Percentiles rank a stretch among this genome's conserved stretches.
These are phyloP conservation scores for Gnathonemus echidnorhynchus DNA, from an alignment of 2,113 vertebrate genomes.

Conservation along the genomic window DNA sequence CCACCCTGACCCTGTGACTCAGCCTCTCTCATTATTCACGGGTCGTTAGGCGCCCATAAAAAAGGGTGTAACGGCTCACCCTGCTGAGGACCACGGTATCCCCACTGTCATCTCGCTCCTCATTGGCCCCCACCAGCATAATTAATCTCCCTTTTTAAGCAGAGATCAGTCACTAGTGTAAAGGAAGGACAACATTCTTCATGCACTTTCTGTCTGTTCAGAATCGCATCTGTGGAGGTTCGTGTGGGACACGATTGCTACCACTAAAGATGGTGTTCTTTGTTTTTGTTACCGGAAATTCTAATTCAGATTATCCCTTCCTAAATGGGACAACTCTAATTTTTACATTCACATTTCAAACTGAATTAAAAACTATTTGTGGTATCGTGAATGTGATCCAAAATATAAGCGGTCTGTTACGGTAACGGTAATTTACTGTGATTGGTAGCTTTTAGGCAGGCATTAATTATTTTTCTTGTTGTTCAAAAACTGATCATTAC, in stretches of 20 bases:
- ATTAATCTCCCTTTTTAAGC: slow-evolving; percentile 6
- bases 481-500: neutral
- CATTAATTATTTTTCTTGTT: neutral
- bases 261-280: neutral
- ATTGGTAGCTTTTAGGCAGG: neutral
- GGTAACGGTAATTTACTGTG: neutral
- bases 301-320: neutral
- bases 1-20: slow-evolving; percentile 41
- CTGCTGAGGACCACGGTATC: slow-evolving; percentile 24
- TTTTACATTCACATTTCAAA: neutral
- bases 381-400: neutral
- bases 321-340: neutral
- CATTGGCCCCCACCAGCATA: neutral
- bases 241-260: neutral
- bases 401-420: neutral
- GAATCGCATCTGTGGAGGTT: neutral
- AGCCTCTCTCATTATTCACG: slow-evolving; percentile 46
- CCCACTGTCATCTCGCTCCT: neutral
- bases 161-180: neutral
- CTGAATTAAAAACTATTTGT: neutral
- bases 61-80: slow-evolving; percentile 55
- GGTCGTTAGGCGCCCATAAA: slow-evolving; percentile 56
- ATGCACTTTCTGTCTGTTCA: neutral
- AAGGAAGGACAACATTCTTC: neutral
- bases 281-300: neutral